phyloP scores from a whole-genome alignment of 1,140 invertebrate species.

The Zeugodacus cucurbitae region DNA sequence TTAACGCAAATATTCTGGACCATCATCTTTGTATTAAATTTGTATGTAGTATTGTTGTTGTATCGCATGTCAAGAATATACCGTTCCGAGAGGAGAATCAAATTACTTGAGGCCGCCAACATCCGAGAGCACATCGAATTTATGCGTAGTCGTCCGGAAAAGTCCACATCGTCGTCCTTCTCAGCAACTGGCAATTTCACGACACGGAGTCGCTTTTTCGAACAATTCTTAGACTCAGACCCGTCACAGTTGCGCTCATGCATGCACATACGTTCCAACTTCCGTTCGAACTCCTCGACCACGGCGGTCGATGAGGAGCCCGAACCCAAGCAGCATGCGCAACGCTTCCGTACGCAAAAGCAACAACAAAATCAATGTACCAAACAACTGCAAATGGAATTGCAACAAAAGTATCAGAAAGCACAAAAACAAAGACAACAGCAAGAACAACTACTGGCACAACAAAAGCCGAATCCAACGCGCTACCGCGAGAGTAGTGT shows the following conservation, averaged over 20 bases:
- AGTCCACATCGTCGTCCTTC: background rate
- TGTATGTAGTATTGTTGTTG: constrained; percentile 30
- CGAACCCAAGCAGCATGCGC: background rate
- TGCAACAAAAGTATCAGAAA: constrained; percentile 8
- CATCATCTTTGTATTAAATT: constrained; percentile 18
- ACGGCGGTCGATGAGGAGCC: background rate
- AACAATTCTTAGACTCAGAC: background rate
- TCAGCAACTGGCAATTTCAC: background rate
- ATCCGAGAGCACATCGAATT: constrained; percentile 21
- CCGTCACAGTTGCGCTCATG: background rate
- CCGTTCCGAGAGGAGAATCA: constrained; percentile 17
- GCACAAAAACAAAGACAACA: background rate
- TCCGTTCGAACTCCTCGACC: background rate
- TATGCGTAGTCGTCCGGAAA: background rate
- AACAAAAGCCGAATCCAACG: background rate
- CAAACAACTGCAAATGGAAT: background rate
- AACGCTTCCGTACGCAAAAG: background rate
- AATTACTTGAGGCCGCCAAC: background rate
- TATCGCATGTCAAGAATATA: constrained; percentile 31
- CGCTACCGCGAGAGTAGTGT: background rate
- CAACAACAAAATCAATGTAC: background rate
- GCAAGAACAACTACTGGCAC: background rate
- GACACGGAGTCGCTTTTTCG: background rate
- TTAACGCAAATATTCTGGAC: constrained; percentile 33
- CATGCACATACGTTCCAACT: background rate